phyloP scores from a whole-genome alignment of 2,888 invertebrate species.

The Rhopalosiphum nymphaeae region DNA sequence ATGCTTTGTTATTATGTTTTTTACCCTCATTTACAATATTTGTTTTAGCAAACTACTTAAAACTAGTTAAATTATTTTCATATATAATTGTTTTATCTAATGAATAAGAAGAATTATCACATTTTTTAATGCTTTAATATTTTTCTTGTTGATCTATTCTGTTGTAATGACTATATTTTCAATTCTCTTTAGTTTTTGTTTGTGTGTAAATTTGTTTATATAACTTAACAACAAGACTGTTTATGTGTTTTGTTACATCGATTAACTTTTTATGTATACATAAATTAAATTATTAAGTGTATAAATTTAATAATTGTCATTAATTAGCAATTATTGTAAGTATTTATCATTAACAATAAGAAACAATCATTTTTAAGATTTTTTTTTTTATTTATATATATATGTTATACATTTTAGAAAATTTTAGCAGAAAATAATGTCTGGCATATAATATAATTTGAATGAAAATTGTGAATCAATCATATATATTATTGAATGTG shows the following conservation, averaged over 20 bases:
- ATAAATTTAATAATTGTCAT: slow-evolving; percentile 43
- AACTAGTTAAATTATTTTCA: slow-evolving; percentile 45
- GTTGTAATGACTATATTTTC: slow-evolving; percentile 50
- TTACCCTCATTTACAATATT: slow-evolving; percentile 33
- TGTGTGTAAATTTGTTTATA: slow-evolving; percentile 34
- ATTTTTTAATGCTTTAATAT: slow-evolving; percentile 35
- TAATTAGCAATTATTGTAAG: slow-evolving; percentile 46
- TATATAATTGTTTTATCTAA: neutral
- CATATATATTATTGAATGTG: slow-evolving; percentile 5
- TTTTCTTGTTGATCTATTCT: slow-evolving; percentile 59
- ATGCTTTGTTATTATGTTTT: slow-evolving; percentile 55
- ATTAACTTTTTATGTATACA: slow-evolving; percentile 42
- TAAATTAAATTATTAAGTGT: neutral
- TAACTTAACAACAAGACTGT: slow-evolving; percentile 56
- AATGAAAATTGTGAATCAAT: neutral
- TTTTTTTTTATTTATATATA: slow-evolving; percentile 17
- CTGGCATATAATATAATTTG: slow-evolving; percentile 20
- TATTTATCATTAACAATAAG: slow-evolving; percentile 54
- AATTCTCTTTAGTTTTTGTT: slow-evolving; percentile 31
- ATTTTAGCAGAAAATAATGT: slow-evolving; percentile 33
- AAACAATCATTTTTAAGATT: slow-evolving; percentile 45
- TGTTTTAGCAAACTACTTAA: slow-evolving; percentile 43
- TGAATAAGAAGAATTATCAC: slow-evolving; percentile 36
- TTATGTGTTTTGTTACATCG: slow-evolving; percentile 47
- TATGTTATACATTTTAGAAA: slow-evolving; percentile 24